Base-by-base conservation (phyloP, 2,888 invertebrate species). In the Eutolmus rufibarbis region DNA sequence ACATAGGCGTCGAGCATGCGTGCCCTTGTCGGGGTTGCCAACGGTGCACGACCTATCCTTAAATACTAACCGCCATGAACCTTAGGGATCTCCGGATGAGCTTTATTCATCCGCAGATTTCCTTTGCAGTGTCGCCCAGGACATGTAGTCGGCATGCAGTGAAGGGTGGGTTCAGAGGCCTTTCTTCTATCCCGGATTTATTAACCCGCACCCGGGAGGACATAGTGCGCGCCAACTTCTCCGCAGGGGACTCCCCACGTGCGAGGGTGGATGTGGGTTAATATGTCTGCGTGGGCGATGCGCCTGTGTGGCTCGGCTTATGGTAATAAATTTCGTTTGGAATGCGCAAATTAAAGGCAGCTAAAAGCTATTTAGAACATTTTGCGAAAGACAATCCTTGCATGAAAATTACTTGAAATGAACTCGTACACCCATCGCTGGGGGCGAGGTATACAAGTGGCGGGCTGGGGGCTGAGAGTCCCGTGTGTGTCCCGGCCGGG, bases 341-440 rank as follows among this genome's bases (percentile, higher is more conserved):
- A 86, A 87, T 88, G 74, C 77, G 57, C 87, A 86, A 87, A 87
- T 86, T 88, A 88, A 87, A 88, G 87, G 66, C 81, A 57, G 74
- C 87, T 88, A 86, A 88, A 87, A 87, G 88, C 88, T 88, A 88
- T 87, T 88, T 87, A 88, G 86, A 87, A 82, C 81, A 86, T 88
- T 87, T 88, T 81, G 87, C 81, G 79, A 88, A 66, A 87, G 87
- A 88, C 86, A 86, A 82, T 87, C 46, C 88, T 88, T 86, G 88
- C 86, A 88, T 88, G 88, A 88, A 88, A 87, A 88, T 87, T 88
- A 40, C 81, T 87, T 87, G 77, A 87, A 85, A 82, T 82, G 82
- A 82, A 82, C 85, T 74, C 85, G 23, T 74, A 40, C 28, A 74
- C 66, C 28, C 66, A 66, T 40, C 43, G 16, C 51, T 43, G 19